Base-by-base conservation (phyloP, 2,113 vertebrate species). In the Prietella phreatophila region DNA sequence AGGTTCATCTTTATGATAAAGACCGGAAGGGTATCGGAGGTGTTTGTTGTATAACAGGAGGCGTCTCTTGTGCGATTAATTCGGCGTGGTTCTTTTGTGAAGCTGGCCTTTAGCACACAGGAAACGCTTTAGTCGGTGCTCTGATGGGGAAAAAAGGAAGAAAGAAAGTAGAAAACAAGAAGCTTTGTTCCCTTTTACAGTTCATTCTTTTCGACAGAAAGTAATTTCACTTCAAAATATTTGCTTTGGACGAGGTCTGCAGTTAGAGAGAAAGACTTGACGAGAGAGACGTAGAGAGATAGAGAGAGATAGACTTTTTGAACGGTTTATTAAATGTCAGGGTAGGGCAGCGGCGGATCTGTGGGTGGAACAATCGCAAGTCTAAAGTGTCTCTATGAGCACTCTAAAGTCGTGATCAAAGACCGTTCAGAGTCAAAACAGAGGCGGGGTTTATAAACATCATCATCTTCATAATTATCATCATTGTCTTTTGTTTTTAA, bases 181-280 rank as follows among this genome's bases (percentile, higher is more conserved):
- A 42, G 42, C 84, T 86, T 86, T 88, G 87, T 90, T 88, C 87
- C 80, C 9, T 39, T 39, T 60, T 69, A 73, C 39, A 73, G 60
- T 84, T 83, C 14, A 27, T 86, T 84, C 56, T 42, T 71, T 84
- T 90, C 58, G 60, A 88, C 81, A 80, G 67, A 82, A 88, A 86
- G 84, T 90, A 81, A 90, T 84, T 90, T 86, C 79, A 69, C 55
- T 88, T 82, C 82, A 81, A 88, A 88, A 87, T 84, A 73, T 90
- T 90, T 90, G 88, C 85, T 84, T 85, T 87, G 85, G 84, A 86
- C 76, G 60, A 85, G 67, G 85, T 85, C 82, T 81, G 33, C 3
- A 2, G 42, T 17, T n/a, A 0, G 27, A 76, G 73, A 30, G 76
- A 55, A 15, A 8, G 47, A 30, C 13, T 4, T 22, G 42, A 47